A percentile compares a stretch with the other conserved stretches of the same genome.
phyloP scores from a whole-genome alignment of 2,888 invertebrate species.

The Lissonota sp. region DNA sequence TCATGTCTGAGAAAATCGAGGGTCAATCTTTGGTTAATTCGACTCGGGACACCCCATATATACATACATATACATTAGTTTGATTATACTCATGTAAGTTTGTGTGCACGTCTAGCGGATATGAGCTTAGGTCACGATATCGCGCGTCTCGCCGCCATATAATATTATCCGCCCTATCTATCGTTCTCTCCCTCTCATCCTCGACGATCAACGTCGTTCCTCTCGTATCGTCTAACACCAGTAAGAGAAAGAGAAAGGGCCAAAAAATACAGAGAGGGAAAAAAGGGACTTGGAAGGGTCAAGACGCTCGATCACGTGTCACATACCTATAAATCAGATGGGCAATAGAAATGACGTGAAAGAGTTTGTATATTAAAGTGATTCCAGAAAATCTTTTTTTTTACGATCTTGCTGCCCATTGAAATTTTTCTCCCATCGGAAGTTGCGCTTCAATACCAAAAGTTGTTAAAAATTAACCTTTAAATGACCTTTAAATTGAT shows the following conservation, averaged over 20 bases:
- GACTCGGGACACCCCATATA: background rate
- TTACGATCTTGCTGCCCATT: too few relatives aligned
- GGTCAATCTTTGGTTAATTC: too few relatives aligned
- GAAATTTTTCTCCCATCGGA: too few relatives aligned
- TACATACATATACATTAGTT: too few relatives aligned
- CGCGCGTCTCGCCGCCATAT: constrained; percentile 52
- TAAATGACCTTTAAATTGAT: too few relatives aligned
- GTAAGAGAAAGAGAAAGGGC: constrained; percentile 39
- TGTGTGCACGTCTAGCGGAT: background rate
- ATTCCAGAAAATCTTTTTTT: background rate
- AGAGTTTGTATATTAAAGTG: background rate
- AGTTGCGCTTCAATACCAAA: too few relatives aligned
- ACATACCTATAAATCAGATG: constrained; percentile 42
- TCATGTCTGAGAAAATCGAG: too few relatives aligned
- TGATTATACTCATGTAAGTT: too few relatives aligned
- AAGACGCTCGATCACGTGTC: constrained; percentile 42
- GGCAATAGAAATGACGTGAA: constrained; percentile 30
- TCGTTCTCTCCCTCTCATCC: background rate
- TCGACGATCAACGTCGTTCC: constrained; percentile 37
- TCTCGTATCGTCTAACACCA: constrained; percentile 16
- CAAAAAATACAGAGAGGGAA: constrained; percentile 56
- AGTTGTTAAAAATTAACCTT: too few relatives aligned
- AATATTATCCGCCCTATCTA: constrained; percentile 22
- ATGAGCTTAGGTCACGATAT: constrained; percentile 46
- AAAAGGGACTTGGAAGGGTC: constrained; percentile 3